Base-by-base conservation (phyloP, 2,797 vertebrate species). In the Argyrosomus regius region DNA sequence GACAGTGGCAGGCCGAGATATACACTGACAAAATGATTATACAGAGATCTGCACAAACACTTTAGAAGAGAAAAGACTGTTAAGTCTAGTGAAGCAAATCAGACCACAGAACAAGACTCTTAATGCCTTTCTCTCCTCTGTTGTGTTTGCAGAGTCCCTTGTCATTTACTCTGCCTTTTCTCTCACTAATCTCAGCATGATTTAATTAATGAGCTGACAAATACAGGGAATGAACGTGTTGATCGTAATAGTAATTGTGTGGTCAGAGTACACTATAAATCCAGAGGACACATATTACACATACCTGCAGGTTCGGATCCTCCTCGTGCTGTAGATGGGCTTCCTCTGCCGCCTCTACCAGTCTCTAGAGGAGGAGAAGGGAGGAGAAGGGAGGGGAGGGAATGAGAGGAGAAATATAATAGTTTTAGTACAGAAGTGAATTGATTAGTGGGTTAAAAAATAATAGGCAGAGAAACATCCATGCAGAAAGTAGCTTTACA, bases 271-370 rank as follows among this genome's bases (percentile, higher is more conserved):
- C 3, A 39, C 5, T 39, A 43, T 20, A n/a, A 28, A 58, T 13
- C 3, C 26, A 54, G 8, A 31, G 26, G 14, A 17, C 5, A 28
- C 8, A 50, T 9, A 41, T 9, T 2, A 24, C 13, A 78, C 85
- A 89, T 92, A 99, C 98, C 97, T 99, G 97, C 35, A 99, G 93
- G 83, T 99, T 93, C 74, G 98, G 97, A 89, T 99, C 96, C 80
- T 99, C 98, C 72, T 97, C 97, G 1, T 99, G 98, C 82, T 98
- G 97, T 75, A 99, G 93, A 63, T 99, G 98, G 60, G 98, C 98
- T 81, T 98, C 97, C 87, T 99, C 98, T 59, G 98, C 98, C 58
- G 98, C 98, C 88, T 98, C 97, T 20, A 99, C 98, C 70, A 99
- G 95, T 71, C 97, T 96, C 98, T 99, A 64, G 28, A 84, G 68